Percentiles rank a stretch among this genome's conserved stretches.
These are phyloP conservation scores for Microtus pennsylvanicus DNA, from an alignment of 2,113 vertebrate genomes.

Conservation along the genomic window DNA sequence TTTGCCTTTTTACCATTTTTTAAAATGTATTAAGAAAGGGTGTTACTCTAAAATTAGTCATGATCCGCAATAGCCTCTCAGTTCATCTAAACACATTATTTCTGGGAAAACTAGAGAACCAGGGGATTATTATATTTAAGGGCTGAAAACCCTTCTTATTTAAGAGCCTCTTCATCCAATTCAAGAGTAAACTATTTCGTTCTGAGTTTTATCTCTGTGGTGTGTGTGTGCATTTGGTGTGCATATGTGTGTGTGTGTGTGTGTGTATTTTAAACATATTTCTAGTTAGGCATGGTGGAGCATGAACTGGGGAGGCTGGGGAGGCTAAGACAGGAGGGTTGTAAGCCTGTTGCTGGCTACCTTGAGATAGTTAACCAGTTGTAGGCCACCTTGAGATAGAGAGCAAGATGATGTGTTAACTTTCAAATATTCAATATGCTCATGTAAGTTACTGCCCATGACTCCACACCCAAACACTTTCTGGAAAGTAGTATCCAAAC, in stretches of 20 bases:
- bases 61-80: slow-evolving; percentile 61
- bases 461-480: slow-evolving; percentile 80
- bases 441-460: slow-evolving; percentile 69
- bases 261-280: neutral
- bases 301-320: neutral
- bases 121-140: slow-evolving; percentile 69
- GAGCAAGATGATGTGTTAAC: slow-evolving; percentile 27
- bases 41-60: slow-evolving; percentile 72
- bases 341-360: neutral
- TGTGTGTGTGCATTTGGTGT: neutral
- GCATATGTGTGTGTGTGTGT: neutral
- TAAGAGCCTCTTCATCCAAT: slow-evolving; percentile 39
- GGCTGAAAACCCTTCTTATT: slow-evolving; percentile 58
- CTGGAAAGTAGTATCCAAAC: slow-evolving; percentile 79
- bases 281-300: neutral
- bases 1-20: slow-evolving; percentile 50
- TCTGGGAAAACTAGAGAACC: slow-evolving; percentile 71
- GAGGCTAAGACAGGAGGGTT: neutral
- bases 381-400: neutral
- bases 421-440: slow-evolving; percentile 66
- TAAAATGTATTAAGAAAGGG: slow-evolving; percentile 63
- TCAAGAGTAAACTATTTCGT: slow-evolving; percentile 60
- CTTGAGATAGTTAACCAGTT: neutral
- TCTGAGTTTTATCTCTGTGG: neutral
- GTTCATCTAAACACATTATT: slow-evolving; percentile 77